Base-by-base conservation (phyloP, 92 coral and sea anemone genomes). In the Ricordea florida region DNA sequence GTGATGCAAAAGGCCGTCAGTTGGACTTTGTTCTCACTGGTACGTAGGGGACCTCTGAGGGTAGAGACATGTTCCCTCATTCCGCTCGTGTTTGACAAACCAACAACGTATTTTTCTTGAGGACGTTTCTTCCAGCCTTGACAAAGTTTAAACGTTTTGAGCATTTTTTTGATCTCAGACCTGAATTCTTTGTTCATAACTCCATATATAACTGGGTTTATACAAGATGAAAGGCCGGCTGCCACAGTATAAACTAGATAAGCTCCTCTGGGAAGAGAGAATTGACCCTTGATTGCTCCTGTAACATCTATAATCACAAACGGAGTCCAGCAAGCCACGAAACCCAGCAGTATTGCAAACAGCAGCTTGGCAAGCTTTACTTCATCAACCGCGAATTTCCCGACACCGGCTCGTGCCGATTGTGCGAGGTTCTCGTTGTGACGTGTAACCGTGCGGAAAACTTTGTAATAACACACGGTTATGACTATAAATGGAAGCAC, bases 161-260 rank as follows among this genome's bases (percentile, higher is more conserved):
- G 21, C 24, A 84, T 77, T 62, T 31, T 62, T 41, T 70, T 78
- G 31, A 84, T 77, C 49, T 78, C 90, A 0, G 57, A 16, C 40
- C 72, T 44, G 25, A 85, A 79, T 7, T 46, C 80, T 15, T 45
- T 35, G 60, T 84, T 84, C 59, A 84, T 80, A 4, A 62, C 70
- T 5, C 69, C 79, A 29, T 84, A 84, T 41, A 84, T 84, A 10
- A 77, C 16, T 2, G 89, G 89, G 17, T 84, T 84, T 3, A 84
- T 37, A 17, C 84, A 76, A 11, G 65, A 53, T 46, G 79, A 63
- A 11, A 77, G 26, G 0, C 63, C 68, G 15, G 61, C 84, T 10
- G 64, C 37, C 18, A 35, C n/a, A 13, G 73, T 51, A 24, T 80
- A 68, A 38, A 69, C 7, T 11, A 5, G n/a, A 29, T 49, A 80